A percentile compares a stretch with the other conserved stretches of the same genome.
Evolutionary conservation across 2,888 invertebrate genomes (phyloP).

Genomic region (Gnatocerus cornutus): DNA sequence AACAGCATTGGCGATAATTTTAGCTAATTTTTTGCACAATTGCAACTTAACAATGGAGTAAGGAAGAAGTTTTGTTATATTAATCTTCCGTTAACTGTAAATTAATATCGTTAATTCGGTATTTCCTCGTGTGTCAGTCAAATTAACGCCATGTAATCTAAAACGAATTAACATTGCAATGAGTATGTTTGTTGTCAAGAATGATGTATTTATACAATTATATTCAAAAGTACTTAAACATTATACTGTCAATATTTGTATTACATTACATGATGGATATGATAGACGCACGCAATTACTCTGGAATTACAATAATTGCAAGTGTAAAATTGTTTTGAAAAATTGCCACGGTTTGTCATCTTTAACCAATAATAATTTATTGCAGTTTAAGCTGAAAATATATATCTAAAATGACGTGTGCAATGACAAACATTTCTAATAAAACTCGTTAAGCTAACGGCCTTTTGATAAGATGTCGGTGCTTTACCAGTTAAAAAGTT

Average conservation of each 20-base stretch:
- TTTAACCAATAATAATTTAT: too few relatives aligned
- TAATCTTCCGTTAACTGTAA: not conserved
- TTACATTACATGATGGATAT: not conserved
- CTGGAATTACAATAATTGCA: too few relatives aligned
- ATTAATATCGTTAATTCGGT: not conserved
- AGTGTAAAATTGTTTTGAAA: too few relatives aligned
- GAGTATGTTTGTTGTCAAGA: not conserved
- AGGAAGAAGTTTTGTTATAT: not conserved
- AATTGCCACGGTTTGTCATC: too few relatives aligned
- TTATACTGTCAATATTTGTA: not conserved
- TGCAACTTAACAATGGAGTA: not conserved
- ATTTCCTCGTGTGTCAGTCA: conserved; percentile 4
- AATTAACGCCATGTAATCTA: conserved; percentile 6
- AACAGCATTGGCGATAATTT: not conserved
- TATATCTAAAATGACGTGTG: too few relatives aligned
- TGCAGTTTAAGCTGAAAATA: too few relatives aligned
- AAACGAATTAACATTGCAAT: conserved; percentile 1
- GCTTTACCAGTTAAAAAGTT: too few relatives aligned
- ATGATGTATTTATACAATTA: conserved; percentile 2
- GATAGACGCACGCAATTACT: not conserved
- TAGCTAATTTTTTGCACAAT: not conserved
- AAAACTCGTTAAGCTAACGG: too few relatives aligned
- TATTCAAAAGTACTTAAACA: not conserved
- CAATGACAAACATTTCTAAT: too few relatives aligned
- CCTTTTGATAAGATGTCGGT: too few relatives aligned